These are phyloP conservation scores for Stegodyphus mimosarum DNA, from an alignment of 1,140 invertebrate species.

Conservation along the genomic window DNA sequence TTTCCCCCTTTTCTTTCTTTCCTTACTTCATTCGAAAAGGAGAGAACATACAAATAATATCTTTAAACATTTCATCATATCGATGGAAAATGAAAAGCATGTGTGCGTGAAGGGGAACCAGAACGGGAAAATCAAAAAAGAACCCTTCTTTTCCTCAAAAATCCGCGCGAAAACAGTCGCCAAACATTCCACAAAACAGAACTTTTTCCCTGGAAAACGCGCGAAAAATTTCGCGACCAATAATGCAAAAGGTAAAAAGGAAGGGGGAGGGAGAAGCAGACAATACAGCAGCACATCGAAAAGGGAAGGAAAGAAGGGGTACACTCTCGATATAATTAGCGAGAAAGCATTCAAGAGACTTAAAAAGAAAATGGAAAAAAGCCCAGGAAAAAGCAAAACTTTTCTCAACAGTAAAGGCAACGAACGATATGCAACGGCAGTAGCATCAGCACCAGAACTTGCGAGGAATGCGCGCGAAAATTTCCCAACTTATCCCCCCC, in stretches of 20 bases:
- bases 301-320: not conserved
- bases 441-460: constrained; percentile 24
- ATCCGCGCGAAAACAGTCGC: too few relatives aligned
- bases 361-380: constrained; percentile 2
- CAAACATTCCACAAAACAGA: not conserved
- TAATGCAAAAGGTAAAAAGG: constrained; percentile 40
- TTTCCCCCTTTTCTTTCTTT: not conserved
- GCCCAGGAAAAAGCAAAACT: constrained; percentile 42
- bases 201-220: constrained; percentile 9
- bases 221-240: constrained; percentile 35
- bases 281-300: not conserved
- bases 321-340: constrained; percentile 54
- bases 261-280: not conserved
- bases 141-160: not conserved
- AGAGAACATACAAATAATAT: not conserved
- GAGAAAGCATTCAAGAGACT: constrained; percentile 43
- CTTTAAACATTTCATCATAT: constrained; percentile 5
- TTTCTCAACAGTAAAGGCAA: constrained; percentile 14
- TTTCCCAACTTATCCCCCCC: constrained; percentile 10
- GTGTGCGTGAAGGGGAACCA: not conserved
- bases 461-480: constrained; percentile 54
- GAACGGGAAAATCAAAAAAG: not conserved
- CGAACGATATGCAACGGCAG: not conserved
- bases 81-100: not conserved
- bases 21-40: not conserved